Evolutionary conservation across 2,797 vertebrate genomes (phyloP).

Genomic region (Myioborus melanocephalus): DNA sequence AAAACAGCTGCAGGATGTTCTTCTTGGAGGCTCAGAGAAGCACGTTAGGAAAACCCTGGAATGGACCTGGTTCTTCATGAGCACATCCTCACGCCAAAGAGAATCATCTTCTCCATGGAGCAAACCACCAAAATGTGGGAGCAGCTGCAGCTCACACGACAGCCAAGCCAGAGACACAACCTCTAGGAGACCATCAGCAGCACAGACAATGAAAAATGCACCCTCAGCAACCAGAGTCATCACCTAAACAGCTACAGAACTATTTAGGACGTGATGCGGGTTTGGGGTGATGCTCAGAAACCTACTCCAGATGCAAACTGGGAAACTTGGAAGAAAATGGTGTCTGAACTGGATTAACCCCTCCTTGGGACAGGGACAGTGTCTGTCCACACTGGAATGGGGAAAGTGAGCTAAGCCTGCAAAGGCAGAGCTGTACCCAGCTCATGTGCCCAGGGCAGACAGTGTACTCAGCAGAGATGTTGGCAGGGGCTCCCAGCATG

Average conservation of each 20-base stretch:
- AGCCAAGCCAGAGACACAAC: background rate
- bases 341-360: background rate
- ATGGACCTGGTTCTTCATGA: slow-evolving; percentile 34
- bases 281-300: background rate
- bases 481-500: background rate
- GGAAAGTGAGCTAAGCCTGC: background rate
- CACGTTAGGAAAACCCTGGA: slow-evolving; percentile 41
- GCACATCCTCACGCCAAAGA: background rate
- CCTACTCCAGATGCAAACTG: background rate
- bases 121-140: background rate
- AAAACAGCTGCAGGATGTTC: slow-evolving; percentile 48
- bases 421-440: background rate
- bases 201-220: background rate
- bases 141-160: background rate
- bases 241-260: background rate
- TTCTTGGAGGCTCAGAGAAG: slow-evolving; percentile 49
- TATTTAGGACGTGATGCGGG: background rate
- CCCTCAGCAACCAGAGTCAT: background rate
- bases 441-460: background rate
- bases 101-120: background rate
- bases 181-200: background rate
- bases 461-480: background rate
- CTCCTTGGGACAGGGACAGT: background rate
- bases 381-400: background rate
- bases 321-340: background rate